Evolutionary conservation across 2,888 invertebrate species (phyloP).

Genomic region (Microdon myrmicae): DNA sequence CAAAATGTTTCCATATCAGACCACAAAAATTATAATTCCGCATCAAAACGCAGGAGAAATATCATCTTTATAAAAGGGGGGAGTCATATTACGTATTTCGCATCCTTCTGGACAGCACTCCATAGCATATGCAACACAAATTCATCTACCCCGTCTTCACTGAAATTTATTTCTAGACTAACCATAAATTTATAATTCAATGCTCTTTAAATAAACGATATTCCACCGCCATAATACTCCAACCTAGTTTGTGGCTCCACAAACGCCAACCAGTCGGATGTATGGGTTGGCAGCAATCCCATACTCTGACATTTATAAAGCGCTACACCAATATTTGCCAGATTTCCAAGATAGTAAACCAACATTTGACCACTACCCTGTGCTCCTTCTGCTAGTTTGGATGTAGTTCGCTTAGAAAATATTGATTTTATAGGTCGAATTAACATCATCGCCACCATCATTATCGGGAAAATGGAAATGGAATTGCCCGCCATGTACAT

Average conservation of each 20-base stretch:
- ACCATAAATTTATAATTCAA: slow-evolving; percentile 10
- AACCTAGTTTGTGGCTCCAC: slow-evolving; percentile 88
- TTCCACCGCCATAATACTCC: slow-evolving; percentile 87
- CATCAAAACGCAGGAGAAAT: too few species aligned
- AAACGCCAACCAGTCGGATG: slow-evolving; percentile 98
- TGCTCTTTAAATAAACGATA: slow-evolving; percentile 70
- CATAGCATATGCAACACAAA: slow-evolving; percentile 15
- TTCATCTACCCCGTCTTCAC: slow-evolving; percentile 8
- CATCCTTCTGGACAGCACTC: not conserved
- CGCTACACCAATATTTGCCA: slow-evolving; percentile 90
- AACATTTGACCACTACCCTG: slow-evolving; percentile 91
- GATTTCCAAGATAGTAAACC: slow-evolving; percentile 92
- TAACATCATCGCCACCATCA: slow-evolving; percentile 99
- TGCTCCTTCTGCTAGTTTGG: slow-evolving; percentile 93
- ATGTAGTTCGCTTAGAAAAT: slow-evolving; percentile 87
- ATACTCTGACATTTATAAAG: slow-evolving; percentile 98
- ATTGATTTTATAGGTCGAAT: slow-evolving; percentile 95
- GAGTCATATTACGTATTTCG: too few species aligned
- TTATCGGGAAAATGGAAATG: slow-evolving; percentile 99
- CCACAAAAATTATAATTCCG: too few species aligned
- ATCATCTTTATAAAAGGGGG: too few species aligned
- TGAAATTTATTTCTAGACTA: slow-evolving; percentile 39
- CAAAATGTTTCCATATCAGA: too few species aligned
- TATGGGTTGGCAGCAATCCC: slow-evolving; percentile 95
- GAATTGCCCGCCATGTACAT: slow-evolving; percentile 99